phyloP scores from a whole-genome alignment of 1,140 invertebrate genomes.

The Galleria mellonella region DNA sequence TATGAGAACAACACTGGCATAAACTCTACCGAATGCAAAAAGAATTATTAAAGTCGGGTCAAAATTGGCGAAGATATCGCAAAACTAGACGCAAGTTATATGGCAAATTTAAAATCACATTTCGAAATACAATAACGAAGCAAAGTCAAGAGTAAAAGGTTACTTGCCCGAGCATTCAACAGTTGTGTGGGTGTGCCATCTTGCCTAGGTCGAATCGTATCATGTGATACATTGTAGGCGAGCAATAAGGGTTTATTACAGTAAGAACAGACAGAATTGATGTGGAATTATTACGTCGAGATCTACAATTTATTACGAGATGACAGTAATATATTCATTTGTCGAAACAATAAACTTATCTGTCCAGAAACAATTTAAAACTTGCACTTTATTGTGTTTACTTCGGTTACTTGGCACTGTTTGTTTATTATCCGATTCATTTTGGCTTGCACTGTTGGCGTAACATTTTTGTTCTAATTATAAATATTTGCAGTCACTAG shows the following conservation, averaged over 20 bases:
- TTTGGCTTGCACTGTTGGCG: slow-evolving; percentile 4
- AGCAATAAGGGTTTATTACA: slow-evolving; percentile 23
- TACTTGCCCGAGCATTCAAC: neutral
- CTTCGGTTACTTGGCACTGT: slow-evolving; percentile 8
- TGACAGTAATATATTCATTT: neutral
- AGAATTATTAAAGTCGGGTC: too few species aligned
- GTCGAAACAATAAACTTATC: neutral
- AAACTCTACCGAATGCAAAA: too few species aligned
- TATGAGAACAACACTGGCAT: too few species aligned
- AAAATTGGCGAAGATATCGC: too few species aligned
- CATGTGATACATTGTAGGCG: slow-evolving; percentile 15
- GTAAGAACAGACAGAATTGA: slow-evolving; percentile 14
- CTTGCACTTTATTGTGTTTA: too few species aligned
- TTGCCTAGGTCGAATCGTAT: slow-evolving; percentile 7
- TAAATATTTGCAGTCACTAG: neutral
- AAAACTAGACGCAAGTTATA: too few species aligned
- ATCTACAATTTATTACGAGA: neutral
- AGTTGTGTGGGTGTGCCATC: slow-evolving; percentile 2
- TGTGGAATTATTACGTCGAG: slow-evolving; percentile 4
- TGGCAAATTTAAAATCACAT: too few species aligned
- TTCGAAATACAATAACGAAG: too few species aligned
- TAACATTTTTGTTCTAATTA: slow-evolving; percentile 8
- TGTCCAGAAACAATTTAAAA: too few species aligned
- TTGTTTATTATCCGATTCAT: slow-evolving; percentile 8
- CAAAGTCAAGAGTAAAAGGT: neutral